A percentile compares a stretch with the other conserved stretches of the same genome.
Conservation (phyloP, 2,888 invertebrate species). For the Brachynemurus nebulosus region DNA sequence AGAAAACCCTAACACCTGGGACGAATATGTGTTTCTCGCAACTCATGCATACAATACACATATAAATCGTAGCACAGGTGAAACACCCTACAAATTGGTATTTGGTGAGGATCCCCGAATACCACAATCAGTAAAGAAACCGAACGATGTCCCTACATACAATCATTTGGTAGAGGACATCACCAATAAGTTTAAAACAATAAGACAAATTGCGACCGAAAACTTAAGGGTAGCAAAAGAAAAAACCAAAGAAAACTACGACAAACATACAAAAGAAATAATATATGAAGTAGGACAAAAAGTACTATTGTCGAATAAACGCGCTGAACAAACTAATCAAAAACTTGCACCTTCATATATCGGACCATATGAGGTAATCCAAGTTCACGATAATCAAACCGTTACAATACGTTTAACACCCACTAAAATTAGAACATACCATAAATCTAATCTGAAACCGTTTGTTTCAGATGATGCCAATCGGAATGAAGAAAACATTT, state of each 20-base stretch:
- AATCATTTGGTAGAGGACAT: background rate
- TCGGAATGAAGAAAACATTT: background rate
- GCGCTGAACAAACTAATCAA: background rate
- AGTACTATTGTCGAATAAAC: background rate
- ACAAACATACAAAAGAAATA: background rate
- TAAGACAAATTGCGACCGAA: background rate
- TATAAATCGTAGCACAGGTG: background rate
- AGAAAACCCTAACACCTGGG: background rate
- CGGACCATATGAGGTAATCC: background rate
- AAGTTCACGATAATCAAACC: background rate
- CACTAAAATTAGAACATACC: background rate
- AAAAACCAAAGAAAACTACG: background rate
- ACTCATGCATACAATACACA: background rate
- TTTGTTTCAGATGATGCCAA: background rate
- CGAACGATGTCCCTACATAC: background rate
- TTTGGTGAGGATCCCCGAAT: background rate
- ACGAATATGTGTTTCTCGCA: background rate
- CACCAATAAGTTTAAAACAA: background rate
- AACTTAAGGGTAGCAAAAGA: background rate
- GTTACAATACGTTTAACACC: background rate
- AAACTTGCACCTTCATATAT: background rate
- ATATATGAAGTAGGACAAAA: background rate
- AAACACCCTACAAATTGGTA: background rate
- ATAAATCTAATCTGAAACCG: background rate
- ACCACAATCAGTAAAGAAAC: background rate